Evolutionary conservation across 2,888 invertebrate genomes (phyloP), one percentile per base, ranked within the genome.

Genomic region (Cyaniris semiargus): DNA sequence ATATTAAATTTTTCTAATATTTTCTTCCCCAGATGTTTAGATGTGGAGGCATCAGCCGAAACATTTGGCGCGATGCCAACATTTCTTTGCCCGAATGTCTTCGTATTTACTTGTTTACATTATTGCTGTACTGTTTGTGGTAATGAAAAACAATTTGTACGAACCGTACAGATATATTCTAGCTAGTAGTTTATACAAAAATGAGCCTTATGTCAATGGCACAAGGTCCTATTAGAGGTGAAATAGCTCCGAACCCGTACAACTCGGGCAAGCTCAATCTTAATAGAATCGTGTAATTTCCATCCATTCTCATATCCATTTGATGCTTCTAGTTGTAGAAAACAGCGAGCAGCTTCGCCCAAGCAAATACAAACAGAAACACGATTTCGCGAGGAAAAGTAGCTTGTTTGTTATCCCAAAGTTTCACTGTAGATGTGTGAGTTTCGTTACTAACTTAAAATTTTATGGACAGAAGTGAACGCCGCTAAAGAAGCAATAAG

Each of bases 91-190:
- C 21, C 58, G 23, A 60, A 60, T 58, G 21, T 58, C 8, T 60
- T 60, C 23, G 60, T 60, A 60, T 60, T 60, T 23, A 60, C 60
- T 60, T 60, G 60, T 60, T 23, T 10, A 13, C 23, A 60, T 60
- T 60, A 60, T 60, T 23, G 23, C 23, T 60, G 60, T 21, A 60
- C 21, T 8, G 60, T 23, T 60, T 60, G 60, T 13, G 60, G 60
- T 23, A 23, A 60, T 60, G 60, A 21, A 60, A 60, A 60, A 60
- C 60, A 60, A 60, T 60, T 60, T 60, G 60, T 60, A 23, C 60
- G 21, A n/a, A 53, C 18, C 18, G 53, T 53, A 5, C 18, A 53
- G 5, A 53, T 4, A 53, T 53, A 53, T 53, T 53, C 18, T 18
- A 53, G 18, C 5, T 53, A 18, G 1, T 53, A 5, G 18, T 18